phyloP scores from a whole-genome alignment of 30 jellyfish, hydroid and myxozoan species.

The Aurelia aurita complex sp. Pacific region DNA sequence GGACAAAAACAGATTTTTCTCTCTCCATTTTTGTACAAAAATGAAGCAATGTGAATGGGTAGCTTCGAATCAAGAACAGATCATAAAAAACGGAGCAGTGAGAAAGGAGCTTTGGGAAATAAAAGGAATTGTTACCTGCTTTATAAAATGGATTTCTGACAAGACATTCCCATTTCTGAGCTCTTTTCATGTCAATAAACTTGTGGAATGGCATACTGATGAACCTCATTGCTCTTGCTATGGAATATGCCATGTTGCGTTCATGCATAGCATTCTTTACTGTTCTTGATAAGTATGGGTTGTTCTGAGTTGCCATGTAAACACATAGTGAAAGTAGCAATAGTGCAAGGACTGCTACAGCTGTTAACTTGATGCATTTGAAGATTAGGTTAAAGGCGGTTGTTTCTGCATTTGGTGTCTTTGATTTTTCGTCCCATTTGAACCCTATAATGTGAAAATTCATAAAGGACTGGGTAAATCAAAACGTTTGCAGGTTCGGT shows the following conservation, averaged over 20 bases:
- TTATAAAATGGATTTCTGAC: constrained; percentile 52
- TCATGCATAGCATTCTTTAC: constrained; percentile 41
- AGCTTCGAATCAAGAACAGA: no score
- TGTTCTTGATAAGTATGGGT: constrained; percentile 36
- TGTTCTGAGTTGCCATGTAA: constrained; percentile 47
- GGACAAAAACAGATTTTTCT: no score
- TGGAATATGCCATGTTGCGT: constrained; percentile 38
- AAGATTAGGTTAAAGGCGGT: neutral
- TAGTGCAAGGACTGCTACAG: neutral
- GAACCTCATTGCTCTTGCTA: constrained; percentile 52
- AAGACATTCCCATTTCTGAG: constrained; percentile 67
- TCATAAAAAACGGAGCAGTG: neutral
- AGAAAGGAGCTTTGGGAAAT: neutral
- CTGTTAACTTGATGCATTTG: neutral
- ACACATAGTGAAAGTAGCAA: neutral
- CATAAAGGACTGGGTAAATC: no score
- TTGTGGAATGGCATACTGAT: constrained; percentile 61
- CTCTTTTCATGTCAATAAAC: constrained; percentile 38
- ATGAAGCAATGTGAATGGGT: no score
- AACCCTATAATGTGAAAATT: neutral
- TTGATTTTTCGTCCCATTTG: neutral
- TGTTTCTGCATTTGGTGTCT: neutral
- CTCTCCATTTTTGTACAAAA: no score
- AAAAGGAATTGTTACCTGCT: constrained; percentile 16
- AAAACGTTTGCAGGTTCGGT: no score